A percentile compares a stretch with the other conserved stretches of the same genome.
phyloP scores from a whole-genome alignment of 2,113 vertebrate species.

The Trichomycterus rosablanca region DNA sequence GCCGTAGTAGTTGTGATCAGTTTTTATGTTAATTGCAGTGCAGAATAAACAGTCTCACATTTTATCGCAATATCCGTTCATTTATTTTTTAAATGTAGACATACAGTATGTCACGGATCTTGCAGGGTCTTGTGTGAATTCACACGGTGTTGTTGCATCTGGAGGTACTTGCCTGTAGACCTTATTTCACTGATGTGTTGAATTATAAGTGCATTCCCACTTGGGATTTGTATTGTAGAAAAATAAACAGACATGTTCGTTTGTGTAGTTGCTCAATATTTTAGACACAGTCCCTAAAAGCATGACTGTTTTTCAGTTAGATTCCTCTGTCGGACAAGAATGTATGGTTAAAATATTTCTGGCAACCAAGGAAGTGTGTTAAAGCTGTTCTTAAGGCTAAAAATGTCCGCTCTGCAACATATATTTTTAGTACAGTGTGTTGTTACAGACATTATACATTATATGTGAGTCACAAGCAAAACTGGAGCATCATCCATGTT shows the following conservation, averaged over 20 bases:
- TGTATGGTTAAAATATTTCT: conserved; percentile 34
- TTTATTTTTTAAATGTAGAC: too few species aligned
- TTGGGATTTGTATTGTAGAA: too few species aligned
- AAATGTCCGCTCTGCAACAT: neutral
- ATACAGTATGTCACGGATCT: too few species aligned
- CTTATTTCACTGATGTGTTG: too few species aligned
- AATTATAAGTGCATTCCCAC: too few species aligned
- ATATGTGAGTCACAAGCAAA: neutral
- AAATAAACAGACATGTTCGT: neutral
- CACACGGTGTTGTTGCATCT: too few species aligned
- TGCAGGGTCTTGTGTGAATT: too few species aligned
- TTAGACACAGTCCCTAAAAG: conserved; percentile 11
- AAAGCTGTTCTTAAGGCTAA: neutral
- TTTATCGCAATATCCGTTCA: too few species aligned
- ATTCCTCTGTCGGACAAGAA: conserved; percentile 28
- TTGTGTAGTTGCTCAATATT: neutral
- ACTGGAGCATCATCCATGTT: neutral
- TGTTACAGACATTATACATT: neutral
- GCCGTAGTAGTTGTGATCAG: too few species aligned
- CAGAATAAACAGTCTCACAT: too few species aligned
- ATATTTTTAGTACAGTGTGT: neutral
- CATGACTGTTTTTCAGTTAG: conserved; percentile 7
- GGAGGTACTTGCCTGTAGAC: too few species aligned
- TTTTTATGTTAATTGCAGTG: too few species aligned
- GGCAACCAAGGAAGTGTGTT: conserved; percentile 13